Evolutionary conservation across 2,797 vertebrate genomes (phyloP), one percentile per base, ranked within the genome.

Genomic region (Melanotaenia parkinsoni): DNA sequence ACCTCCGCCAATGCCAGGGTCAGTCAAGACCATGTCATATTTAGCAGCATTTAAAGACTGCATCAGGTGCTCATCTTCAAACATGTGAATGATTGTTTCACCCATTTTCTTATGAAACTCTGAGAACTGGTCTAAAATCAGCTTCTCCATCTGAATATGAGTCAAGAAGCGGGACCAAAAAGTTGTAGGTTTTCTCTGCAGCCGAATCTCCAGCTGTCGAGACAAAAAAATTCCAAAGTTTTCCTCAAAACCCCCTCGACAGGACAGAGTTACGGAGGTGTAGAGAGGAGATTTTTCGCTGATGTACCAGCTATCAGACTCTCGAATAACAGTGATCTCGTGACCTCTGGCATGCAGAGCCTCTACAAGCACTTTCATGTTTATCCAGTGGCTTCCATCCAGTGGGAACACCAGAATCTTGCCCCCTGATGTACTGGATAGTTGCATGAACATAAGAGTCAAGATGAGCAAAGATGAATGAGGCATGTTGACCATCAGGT

Each of bases 311-410:
- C 88, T 93, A 30, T 86, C 83, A 0, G 67, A 70, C 0, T 88
- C 22, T 4, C 86, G 78, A 32, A 93, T 10, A 61, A 93, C 91
- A 5, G 90, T 88, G 64, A 93, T 10, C 43, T 82, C 14, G 0
- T 93, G 92, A 28, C 89, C 91, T 68, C 77, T 85, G 51, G 56
- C 53, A 38, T 93, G 82, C n/a, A 94, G 82, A 10, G 77, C 90
- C 67, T 91, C 79, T 33, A 92, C 58, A 12, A 93, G 73, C 28
- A 90, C 70, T 60, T 91, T 81, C 92, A 93, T 92, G 81, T 93
- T 94, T 69, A 94, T 26, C 92, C 92, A 94, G 26, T 94, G 92
- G 57, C 92, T 93, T 33, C 92, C 89, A 4, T 93, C 93, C 37
- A 90, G 4, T 18, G 91, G 90, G 60, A 90, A 89, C 30, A 94